A percentile compares a stretch with the other conserved stretches of the same genome.
These are phyloP conservation scores for Melolontha melolontha DNA, from an alignment of 2,888 invertebrate genomes.

Conservation along the genomic window DNA sequence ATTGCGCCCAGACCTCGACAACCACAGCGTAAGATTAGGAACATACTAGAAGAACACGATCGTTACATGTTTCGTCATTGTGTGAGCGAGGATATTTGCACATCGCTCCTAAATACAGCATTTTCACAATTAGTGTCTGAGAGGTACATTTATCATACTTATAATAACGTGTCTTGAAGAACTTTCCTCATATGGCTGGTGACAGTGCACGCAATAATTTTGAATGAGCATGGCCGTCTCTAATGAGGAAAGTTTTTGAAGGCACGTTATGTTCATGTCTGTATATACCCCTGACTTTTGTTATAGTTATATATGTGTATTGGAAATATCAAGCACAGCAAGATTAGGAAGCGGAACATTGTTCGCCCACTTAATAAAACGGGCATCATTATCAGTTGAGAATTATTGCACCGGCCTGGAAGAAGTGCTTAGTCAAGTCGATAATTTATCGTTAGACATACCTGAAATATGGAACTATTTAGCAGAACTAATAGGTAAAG, in stretches of 20 bases:
- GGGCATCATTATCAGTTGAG: constrained; percentile 65
- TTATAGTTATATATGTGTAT: constrained; percentile 60
- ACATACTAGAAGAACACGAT: constrained; percentile 61
- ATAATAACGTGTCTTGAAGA: too few species aligned
- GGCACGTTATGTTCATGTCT: neutral
- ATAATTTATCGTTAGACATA: constrained; percentile 85
- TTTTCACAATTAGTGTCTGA: constrained; percentile 56
- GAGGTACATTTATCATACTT: constrained; percentile 52
- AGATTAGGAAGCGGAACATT: constrained; percentile 67
- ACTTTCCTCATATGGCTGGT: too few species aligned
- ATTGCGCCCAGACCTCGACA: constrained; percentile 57
- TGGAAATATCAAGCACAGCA: constrained; percentile 65
- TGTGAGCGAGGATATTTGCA: constrained; percentile 56
- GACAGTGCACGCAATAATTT: too few species aligned
- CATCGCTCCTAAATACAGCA: constrained; percentile 53
- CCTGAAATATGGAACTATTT: constrained; percentile 86
- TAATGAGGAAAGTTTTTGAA: too few species aligned
- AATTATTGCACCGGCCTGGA: constrained; percentile 70
- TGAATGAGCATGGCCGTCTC: too few species aligned
- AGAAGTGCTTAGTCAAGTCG: constrained; percentile 74
- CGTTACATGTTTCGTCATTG: constrained; percentile 57
- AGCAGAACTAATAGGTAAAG: constrained; percentile 75
- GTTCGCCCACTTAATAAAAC: constrained; percentile 67
- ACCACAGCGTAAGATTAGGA: constrained; percentile 57
- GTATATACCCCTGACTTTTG: neutral